Conservation (phyloP, 2,797 vertebrate genomes). For the Leptodactylus fallax region DNA sequence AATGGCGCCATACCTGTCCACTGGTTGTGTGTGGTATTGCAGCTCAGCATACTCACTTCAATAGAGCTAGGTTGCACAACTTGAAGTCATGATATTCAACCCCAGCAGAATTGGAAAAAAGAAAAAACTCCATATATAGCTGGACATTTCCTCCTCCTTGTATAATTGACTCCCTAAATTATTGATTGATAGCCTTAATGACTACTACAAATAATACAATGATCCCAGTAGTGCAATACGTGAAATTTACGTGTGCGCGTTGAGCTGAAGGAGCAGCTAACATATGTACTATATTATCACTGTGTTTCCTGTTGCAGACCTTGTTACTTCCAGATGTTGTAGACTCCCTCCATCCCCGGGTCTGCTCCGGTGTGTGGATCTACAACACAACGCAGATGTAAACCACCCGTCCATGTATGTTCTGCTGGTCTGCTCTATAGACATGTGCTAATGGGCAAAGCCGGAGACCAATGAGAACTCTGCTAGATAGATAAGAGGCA, state of each 20-base stretch:
- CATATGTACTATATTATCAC: slow-evolving; percentile 36
- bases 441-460: neutral
- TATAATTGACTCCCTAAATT: neutral
- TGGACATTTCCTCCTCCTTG: neutral
- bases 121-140: neutral
- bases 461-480: neutral
- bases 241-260: slow-evolving; percentile 9
- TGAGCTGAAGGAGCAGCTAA: slow-evolving; percentile 10
- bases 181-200: neutral
- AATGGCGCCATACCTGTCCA: too few relatives aligned
- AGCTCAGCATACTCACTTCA: too few relatives aligned
- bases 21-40: too few relatives aligned
- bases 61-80: too few relatives aligned
- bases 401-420: slow-evolving; percentile 5
- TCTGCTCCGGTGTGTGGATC: slow-evolving; percentile 16
- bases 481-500: neutral
- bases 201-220: slow-evolving; percentile 3
- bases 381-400: slow-evolving; percentile 19
- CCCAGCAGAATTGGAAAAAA: neutral
- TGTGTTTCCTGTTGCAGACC: slow-evolving; percentile 40
- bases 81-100: neutral
- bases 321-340: slow-evolving; percentile 41
- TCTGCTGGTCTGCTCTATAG: neutral
- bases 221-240: neutral
- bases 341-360: neutral